Evolutionary conservation across 2,797 vertebrate genomes (phyloP).

Genomic region (Falco columbarius): DNA sequence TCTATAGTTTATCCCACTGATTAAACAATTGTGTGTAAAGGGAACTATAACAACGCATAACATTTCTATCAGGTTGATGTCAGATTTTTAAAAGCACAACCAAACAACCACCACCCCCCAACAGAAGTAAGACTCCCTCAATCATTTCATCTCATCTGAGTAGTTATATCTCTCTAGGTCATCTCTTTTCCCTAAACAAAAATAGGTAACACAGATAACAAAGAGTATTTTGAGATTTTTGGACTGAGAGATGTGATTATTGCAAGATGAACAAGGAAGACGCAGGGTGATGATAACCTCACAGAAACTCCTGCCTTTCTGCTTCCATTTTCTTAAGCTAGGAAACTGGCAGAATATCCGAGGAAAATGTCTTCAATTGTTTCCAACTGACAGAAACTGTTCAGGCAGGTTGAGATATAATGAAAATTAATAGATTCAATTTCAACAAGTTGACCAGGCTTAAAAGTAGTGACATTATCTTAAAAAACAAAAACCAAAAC

Average conservation of each 20-base stretch:
- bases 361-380: not conserved
- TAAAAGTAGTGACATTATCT: accelerated
- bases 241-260: not conserved
- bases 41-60: not conserved
- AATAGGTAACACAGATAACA: not conserved
- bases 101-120: not conserved
- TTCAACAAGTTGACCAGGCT: not conserved
- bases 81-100: not conserved
- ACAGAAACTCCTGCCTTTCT: not conserved
- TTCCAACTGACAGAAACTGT: not conserved
- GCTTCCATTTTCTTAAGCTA: not conserved
- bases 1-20: not conserved
- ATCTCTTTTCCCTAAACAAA: not conserved
- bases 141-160: not conserved
- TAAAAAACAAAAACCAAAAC: not conserved
- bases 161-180: not conserved
- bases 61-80: not conserved
- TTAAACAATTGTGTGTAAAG: not conserved
- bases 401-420: not conserved
- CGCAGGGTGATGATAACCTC: not conserved
- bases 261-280: not conserved
- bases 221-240: not conserved
- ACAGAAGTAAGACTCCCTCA: not conserved
- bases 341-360: not conserved
- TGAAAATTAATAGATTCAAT: not conserved